Evolutionary conservation across 1,140 invertebrate species (phyloP).

Genomic region (Nasonia giraulti): DNA sequence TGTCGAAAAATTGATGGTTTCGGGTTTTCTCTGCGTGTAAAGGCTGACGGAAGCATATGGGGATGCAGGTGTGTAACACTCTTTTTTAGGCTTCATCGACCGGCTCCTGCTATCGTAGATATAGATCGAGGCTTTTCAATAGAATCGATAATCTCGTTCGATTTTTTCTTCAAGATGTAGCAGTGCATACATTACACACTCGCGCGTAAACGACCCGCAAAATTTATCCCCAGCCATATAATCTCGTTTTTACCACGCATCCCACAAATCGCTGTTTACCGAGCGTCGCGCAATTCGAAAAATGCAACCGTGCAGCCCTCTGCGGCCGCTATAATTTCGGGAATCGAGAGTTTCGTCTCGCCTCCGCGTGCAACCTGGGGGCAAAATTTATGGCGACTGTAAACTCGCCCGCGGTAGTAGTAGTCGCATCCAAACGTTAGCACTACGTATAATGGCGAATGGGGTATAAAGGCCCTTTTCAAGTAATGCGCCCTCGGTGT

Average conservation of each 20-base stretch:
- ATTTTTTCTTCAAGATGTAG: too few species aligned
- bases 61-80: neutral
- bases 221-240: too few species aligned
- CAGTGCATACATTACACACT: neutral
- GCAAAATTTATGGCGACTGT: conserved; percentile 32
- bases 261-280: neutral
- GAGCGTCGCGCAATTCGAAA: conserved; percentile 13
- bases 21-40: too few species aligned
- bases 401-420: conserved; percentile 7
- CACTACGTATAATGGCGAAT: neutral
- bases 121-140: neutral
- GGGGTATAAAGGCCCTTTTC: conserved; percentile 1
- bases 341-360: conserved; percentile 17
- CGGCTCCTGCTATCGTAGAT: too few species aligned
- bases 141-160: neutral
- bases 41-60: neutral
- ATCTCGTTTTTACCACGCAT: neutral
- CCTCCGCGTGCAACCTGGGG: too few species aligned
- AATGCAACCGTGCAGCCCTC: conserved; percentile 8
- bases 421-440: neutral
- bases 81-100: too few species aligned
- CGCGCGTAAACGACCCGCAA: neutral
- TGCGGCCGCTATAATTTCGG: neutral
- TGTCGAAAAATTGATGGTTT: neutral
- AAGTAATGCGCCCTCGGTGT: conserved; percentile 22